phyloP scores from a whole-genome alignment of 2,797 vertebrate genomes.

The Heterohyrax brucei region DNA sequence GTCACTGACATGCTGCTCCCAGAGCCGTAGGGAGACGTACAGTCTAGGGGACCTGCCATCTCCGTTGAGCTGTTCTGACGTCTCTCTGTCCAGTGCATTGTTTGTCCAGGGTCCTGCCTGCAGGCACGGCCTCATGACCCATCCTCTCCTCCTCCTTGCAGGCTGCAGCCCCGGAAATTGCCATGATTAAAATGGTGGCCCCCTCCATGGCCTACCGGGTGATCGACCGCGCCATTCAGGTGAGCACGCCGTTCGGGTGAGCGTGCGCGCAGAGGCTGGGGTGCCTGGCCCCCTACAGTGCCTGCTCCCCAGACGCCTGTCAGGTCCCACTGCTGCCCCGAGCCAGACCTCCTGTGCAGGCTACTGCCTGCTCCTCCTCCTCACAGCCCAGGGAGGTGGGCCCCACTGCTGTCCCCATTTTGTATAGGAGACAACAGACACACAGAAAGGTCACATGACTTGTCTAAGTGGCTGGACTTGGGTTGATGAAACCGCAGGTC shows the following conservation, averaged over 20 bases:
- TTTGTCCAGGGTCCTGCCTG: background rate
- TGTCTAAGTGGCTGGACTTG: background rate
- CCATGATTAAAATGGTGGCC: constrained; percentile 87
- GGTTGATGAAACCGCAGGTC: background rate
- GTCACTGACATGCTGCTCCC: background rate
- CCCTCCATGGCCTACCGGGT: constrained; percentile 84
- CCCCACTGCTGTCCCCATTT: background rate
- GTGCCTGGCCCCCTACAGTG: background rate
- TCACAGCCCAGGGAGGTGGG: background rate
- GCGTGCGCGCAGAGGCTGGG: background rate
- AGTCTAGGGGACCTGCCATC: background rate
- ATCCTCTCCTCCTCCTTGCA: constrained; percentile 21
- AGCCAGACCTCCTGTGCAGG: accelerated
- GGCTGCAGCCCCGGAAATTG: constrained; percentile 89
- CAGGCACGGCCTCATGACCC: accelerated
- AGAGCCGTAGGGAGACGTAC: background rate
- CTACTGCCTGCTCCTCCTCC: background rate
- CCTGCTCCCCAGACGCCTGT: background rate
- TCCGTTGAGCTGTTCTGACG: background rate
- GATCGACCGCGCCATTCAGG: constrained; percentile 86
- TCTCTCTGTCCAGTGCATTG: background rate
- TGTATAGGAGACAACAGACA: background rate
- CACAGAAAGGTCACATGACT: background rate
- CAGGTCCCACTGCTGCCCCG: accelerated
- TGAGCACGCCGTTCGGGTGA: constrained; percentile 66